Evolutionary conservation across 2,113 vertebrate genomes (phyloP).

Genomic region (Empidonax alnorum): DNA sequence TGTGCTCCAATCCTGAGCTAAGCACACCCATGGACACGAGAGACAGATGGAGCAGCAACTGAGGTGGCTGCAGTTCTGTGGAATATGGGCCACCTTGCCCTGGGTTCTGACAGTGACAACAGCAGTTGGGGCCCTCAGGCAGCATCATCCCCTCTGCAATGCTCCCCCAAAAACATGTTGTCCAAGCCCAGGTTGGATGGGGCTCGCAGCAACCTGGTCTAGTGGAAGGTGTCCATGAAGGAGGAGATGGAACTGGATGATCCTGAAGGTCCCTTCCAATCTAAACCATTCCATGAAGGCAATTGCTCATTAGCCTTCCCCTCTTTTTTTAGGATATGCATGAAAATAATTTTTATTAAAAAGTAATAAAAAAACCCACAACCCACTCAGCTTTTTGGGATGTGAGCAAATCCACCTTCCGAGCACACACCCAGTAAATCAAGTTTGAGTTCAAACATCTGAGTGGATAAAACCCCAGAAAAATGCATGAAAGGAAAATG

Average conservation of each 20-base stretch:
- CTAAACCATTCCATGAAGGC: background rate
- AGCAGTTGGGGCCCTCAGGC: background rate
- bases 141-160: background rate
- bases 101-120: background rate
- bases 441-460: background rate
- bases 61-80: background rate
- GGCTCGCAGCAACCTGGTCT: background rate
- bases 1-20: background rate
- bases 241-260: background rate
- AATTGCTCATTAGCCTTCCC: background rate
- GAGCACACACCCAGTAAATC: background rate
- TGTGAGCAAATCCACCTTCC: background rate
- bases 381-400: background rate
- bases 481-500: conserved; percentile 28
- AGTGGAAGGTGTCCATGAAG: background rate
- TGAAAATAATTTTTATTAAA: background rate
- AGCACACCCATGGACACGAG: accelerated
- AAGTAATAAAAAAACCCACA: background rate
- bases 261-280: background rate
- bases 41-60: background rate
- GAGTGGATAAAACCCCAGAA: background rate
- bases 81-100: background rate
- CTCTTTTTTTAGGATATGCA: background rate
- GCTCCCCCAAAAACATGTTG: background rate
- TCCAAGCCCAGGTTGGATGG: background rate